Evolutionary conservation across 2,797 vertebrate genomes (phyloP).

Genomic region (Pyrocephalus nanus): DNA sequence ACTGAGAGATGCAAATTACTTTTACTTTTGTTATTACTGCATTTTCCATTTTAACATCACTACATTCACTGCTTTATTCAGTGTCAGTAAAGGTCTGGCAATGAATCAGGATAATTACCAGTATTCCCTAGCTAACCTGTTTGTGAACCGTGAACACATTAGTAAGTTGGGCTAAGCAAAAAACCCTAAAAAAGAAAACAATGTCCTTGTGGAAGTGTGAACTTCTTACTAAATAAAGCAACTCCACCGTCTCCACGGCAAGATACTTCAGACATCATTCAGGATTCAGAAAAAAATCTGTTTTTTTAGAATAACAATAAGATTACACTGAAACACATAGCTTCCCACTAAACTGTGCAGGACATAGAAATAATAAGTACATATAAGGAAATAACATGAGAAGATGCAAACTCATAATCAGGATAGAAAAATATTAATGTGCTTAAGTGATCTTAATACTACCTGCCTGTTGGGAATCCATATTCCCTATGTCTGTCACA

Average conservation of each 20-base stretch:
- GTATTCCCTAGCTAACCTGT: neutral
- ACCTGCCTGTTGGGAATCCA: neutral
- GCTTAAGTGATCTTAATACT: neutral
- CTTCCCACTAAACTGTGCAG: neutral
- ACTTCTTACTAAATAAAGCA: neutral
- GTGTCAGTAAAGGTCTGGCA: neutral
- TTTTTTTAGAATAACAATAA: neutral
- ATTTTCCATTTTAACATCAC: neutral
- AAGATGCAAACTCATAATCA: neutral
- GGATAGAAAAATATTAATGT: neutral
- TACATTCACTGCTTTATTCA: neutral
- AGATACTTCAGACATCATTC: neutral
- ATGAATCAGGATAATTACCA: neutral
- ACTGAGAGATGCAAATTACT: neutral
- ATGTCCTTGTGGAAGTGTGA: neutral
- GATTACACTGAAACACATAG: neutral
- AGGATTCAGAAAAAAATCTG: neutral
- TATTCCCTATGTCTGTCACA: neutral
- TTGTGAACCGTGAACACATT: neutral
- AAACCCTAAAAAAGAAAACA: neutral
- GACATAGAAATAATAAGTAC: neutral
- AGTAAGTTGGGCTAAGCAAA: neutral
- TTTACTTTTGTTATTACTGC: neutral
- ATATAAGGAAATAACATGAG: neutral
- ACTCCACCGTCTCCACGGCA: neutral